Evolutionary conservation across 2,888 invertebrate genomes (phyloP), one percentile per base, ranked within the genome.

Genomic region (Drosophila mimica): DNA sequence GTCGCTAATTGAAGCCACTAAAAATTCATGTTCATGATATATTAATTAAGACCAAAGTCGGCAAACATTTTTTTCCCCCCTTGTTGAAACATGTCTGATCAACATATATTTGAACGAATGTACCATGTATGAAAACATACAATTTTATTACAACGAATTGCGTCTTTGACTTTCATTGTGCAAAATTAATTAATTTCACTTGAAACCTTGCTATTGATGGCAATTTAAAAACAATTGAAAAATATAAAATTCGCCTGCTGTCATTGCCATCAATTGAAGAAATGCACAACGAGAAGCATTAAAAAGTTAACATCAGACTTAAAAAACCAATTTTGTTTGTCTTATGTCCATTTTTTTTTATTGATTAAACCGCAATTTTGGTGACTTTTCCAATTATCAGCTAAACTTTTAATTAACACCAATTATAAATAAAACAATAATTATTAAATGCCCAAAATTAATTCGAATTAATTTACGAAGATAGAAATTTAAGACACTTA

Each of bases 141-240:
- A 52, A 33, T 63, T 82, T 74, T 38, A 86, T 81, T 83, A 71
- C 70, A 82, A 59, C 66, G 68, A 84, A 86, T 81, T 83, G 85
- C 85, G 89, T 81, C 85, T 84, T 83, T 83, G 81, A 76, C 79
- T 85, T 88, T 85, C 79, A 73, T 73, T 89, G 83, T 83, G 83
- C 81, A 85, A 86, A 85, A 88, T 85, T 82, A 88, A 89, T 91
- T 88, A 80, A 88, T 84, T 82, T 86, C 82, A 83, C 83, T 88
- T 90, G 72, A 78, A 79, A 81, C 83, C 85, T 85, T 81, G 85
- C 87, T 83, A 88, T 88, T 88, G 88, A 88, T 71, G 82, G 81
- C 82, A 90, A 88, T 88, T 88, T 81, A 88, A 88, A 88, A 86
- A 78, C 89, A 88, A 88, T 88, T 90, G 88, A 88, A 60, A 76